These are phyloP conservation scores for Ophthalmolycus amberensis DNA, from an alignment of 2,113 vertebrate species.

Conservation along the genomic window DNA sequence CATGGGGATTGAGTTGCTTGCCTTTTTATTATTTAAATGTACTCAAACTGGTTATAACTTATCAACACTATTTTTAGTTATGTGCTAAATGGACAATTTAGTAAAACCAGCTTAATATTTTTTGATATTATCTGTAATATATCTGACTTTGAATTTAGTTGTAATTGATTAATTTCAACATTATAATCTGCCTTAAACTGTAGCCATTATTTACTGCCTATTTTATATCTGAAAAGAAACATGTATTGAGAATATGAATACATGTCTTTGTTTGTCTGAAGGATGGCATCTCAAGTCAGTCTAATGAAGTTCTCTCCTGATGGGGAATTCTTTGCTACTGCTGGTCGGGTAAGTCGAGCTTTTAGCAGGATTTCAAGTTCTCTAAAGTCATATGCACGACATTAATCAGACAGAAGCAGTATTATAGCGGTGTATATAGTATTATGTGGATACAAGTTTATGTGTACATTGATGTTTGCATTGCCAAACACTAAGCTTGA, in stretches of 20 bases:
- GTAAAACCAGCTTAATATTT: background rate
- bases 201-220: background rate
- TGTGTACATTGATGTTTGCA: background rate
- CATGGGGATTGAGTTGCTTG: background rate
- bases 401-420: background rate
- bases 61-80: background rate
- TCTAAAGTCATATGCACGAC: background rate
- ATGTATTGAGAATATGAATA: background rate
- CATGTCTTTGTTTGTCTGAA: conserved; percentile 56
- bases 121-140: background rate
- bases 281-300: conserved; percentile 91
- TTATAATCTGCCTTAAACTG: background rate
- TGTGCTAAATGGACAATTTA: background rate
- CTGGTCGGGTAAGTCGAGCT: conserved; percentile 87
- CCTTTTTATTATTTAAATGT: background rate
- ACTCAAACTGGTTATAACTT: background rate
- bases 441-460: background rate
- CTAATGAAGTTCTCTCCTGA: conserved; percentile 97
- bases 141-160: background rate
- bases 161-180: background rate
- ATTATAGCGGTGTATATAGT: background rate
- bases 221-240: background rate
- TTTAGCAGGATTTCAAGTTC: background rate
- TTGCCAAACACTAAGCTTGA: background rate
- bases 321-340: conserved; percentile 97